These are phyloP conservation scores for Brachypodius melanocephalos DNA, from an alignment of 2,113 vertebrate genomes.

Conservation along the genomic window DNA sequence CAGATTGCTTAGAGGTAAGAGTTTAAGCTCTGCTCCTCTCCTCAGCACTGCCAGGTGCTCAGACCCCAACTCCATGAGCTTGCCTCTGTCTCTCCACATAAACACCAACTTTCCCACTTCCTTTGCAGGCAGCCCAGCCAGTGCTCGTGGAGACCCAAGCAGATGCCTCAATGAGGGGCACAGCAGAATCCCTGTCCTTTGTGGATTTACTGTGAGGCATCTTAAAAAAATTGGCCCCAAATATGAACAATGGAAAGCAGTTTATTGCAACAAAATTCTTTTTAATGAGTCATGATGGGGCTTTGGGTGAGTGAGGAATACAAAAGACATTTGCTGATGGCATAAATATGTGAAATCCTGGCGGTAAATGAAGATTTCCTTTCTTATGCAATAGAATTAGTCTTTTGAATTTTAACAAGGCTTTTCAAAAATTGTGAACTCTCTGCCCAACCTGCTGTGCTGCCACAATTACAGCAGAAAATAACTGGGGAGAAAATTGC, in stretches of 20 bases:
- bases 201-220: not conserved
- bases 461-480: not conserved
- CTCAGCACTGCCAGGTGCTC: not conserved
- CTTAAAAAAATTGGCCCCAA: not conserved
- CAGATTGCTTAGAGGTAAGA: not conserved
- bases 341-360: constrained; percentile 11
- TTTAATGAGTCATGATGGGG: not conserved
- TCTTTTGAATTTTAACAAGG: not conserved
- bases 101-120: not conserved
- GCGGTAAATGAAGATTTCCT: constrained; percentile 23
- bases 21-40: not conserved
- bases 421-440: constrained; percentile 16
- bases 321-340: not conserved
- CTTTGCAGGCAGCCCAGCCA: not conserved
- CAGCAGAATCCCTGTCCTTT: not conserved
- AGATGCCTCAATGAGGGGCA: not conserved
- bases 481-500: not conserved
- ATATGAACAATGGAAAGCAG: not conserved
- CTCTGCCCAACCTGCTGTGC: not conserved
- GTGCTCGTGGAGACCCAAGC: rapidly evolving
- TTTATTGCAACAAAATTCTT: not conserved
- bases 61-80: not conserved
- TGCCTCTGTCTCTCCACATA: not conserved
- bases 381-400: constrained; percentile 29
- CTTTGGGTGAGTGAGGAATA: not conserved